Evolutionary conservation across 23 tunicate genomes (phyloP).

Genomic region (Aplidium turbinatum): DNA sequence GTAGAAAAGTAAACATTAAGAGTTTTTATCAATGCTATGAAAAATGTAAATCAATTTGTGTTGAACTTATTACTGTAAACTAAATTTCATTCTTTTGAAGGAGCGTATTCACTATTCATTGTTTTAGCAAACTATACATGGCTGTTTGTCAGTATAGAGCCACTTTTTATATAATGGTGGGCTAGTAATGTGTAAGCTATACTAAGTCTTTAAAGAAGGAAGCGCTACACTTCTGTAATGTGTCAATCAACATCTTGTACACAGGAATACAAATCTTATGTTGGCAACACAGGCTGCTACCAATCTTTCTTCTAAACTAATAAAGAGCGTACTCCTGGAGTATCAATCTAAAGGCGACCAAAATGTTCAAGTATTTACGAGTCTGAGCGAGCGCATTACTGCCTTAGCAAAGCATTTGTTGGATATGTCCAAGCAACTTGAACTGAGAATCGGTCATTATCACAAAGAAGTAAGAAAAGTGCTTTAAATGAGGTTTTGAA

Average conservation of each 20-base stretch:
- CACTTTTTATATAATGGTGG: too few species aligned
- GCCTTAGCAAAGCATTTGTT: constrained; percentile 36
- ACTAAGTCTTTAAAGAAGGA: not conserved
- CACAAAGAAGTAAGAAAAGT: constrained; percentile 41
- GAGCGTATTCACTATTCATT: not conserved
- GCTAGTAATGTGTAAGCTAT: not conserved
- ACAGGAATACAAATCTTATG: constrained; percentile 56
- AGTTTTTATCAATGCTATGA: too few species aligned
- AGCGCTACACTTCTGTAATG: too few species aligned
- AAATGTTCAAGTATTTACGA: constrained; percentile 13
- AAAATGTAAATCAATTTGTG: too few species aligned
- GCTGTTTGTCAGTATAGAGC: not conserved
- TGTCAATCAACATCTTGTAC: constrained; percentile 6
- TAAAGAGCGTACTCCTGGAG: constrained; percentile 19
- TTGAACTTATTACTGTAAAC: too few species aligned
- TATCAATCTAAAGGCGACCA: constrained; percentile 11
- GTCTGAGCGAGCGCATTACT: constrained; percentile 37
- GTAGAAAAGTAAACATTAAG: too few species aligned
- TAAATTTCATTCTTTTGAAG: not conserved
- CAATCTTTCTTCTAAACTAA: constrained; percentile 48
- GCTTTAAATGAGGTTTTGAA: constrained; percentile 13
- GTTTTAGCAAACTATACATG: not conserved
- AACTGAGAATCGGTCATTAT: constrained; percentile 12
- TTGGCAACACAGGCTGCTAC: constrained; percentile 66
- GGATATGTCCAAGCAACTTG: constrained; percentile 59